Evolutionary conservation across 2,113 vertebrate species (phyloP).

Genomic region (Hemichromis elongatus): DNA sequence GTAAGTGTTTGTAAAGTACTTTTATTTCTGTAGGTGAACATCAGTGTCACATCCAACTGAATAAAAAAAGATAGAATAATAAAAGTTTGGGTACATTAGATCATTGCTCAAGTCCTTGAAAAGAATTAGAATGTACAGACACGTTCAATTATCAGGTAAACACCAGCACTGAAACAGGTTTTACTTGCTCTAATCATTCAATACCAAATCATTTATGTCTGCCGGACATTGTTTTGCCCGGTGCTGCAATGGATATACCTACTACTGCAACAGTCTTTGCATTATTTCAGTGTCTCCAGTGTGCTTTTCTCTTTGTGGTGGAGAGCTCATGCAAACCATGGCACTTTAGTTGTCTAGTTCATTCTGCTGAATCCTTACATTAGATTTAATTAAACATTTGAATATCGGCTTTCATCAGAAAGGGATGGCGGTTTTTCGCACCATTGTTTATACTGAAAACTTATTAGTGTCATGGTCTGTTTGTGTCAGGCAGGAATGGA

Average conservation of each 20-base stretch:
- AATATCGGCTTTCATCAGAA: background rate
- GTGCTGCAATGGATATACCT: background rate
- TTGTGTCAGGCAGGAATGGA: too few species aligned
- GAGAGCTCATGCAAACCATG: background rate
- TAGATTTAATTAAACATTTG: background rate
- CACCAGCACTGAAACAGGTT: background rate
- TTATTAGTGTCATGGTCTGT: too few species aligned
- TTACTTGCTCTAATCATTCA: background rate
- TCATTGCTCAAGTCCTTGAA: background rate
- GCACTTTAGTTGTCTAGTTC: background rate
- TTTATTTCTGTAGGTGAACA: background rate
- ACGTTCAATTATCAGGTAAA: background rate
- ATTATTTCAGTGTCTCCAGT: background rate
- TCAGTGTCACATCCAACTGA: fast-evolving
- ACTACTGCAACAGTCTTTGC: background rate
- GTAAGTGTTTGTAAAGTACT: background rate
- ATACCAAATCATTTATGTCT: background rate
- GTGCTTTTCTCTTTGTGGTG: background rate
- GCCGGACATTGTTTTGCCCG: fast-evolving
- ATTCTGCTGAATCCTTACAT: background rate
- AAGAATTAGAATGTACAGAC: background rate
- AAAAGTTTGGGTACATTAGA: background rate
- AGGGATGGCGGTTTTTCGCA: background rate
- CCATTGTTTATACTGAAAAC: background rate
- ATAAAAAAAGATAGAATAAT: background rate